phyloP scores from a whole-genome alignment of 2,113 vertebrate species.

The Dolichotis patagonum region DNA sequence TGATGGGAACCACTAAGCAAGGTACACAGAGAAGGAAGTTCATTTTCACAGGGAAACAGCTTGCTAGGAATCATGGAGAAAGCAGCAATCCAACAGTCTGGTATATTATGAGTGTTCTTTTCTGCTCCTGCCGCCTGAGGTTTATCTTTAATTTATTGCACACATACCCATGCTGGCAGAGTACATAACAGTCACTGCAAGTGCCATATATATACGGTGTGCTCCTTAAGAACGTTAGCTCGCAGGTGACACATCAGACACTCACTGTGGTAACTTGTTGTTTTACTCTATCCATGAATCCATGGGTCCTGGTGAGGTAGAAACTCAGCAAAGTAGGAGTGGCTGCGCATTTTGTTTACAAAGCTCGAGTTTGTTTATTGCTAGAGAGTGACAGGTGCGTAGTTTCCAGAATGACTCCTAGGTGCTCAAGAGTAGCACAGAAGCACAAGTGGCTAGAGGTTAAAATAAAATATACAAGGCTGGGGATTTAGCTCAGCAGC shows the following conservation, averaged over 20 bases:
- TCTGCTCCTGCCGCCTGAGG: neutral
- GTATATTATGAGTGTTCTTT: neutral
- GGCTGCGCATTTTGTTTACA: neutral
- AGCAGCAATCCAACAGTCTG: neutral
- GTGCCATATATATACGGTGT: neutral
- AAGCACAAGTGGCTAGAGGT: neutral
- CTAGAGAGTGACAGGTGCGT: neutral
- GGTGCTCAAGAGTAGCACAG: neutral
- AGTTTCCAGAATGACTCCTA: neutral
- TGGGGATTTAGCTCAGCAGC: too few species aligned
- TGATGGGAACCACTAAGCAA: neutral
- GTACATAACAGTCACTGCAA: neutral
- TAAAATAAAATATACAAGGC: neutral
- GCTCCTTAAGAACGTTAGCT: conserved; percentile 5
- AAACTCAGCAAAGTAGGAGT: neutral
- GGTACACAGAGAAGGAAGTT: neutral
- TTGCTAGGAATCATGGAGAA: neutral
- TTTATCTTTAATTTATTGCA: neutral
- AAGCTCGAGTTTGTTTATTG: neutral
- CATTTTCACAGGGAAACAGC: neutral
- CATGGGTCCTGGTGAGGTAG: neutral
- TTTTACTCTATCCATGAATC: neutral
- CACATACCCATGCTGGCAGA: neutral
- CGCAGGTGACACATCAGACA: neutral
- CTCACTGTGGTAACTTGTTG: neutral